Evolutionary conservation across 2,113 vertebrate genomes (phyloP).

Genomic region (Coptodon bakossiorum): DNA sequence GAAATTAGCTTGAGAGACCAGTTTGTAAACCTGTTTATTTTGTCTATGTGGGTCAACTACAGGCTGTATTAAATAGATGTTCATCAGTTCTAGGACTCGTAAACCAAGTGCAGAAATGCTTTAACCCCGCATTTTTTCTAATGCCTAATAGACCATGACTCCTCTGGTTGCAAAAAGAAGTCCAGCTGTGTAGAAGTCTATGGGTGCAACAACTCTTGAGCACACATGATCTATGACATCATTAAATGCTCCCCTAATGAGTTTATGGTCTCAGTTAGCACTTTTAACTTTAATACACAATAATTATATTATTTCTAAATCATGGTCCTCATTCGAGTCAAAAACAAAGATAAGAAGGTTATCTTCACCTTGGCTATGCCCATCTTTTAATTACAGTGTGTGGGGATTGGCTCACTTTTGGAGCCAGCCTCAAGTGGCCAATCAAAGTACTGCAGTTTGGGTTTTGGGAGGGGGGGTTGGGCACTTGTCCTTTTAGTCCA

Average conservation of each 20-base stretch:
- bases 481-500: neutral
- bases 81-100: neutral
- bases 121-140: neutral
- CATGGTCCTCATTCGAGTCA: neutral
- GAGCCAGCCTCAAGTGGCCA: neutral
- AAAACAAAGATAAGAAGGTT: neutral
- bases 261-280: neutral
- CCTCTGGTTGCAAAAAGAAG: neutral
- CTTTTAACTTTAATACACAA: neutral
- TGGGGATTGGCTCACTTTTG: neutral
- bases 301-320: neutral
- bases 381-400: neutral
- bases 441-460: neutral
- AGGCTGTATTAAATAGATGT: neutral
- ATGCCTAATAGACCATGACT: neutral
- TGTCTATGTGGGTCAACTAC: neutral
- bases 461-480: rapidly evolving
- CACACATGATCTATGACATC: neutral
- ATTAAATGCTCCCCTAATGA: neutral
- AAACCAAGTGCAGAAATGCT: neutral
- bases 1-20: neutral
- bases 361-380: neutral
- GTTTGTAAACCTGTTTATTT: neutral
- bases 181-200: neutral
- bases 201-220: neutral